A percentile compares a stretch with the other conserved stretches of the same genome.
Conservation (phyloP, 2,797 vertebrate species). For the Myotis planiceps region DNA sequence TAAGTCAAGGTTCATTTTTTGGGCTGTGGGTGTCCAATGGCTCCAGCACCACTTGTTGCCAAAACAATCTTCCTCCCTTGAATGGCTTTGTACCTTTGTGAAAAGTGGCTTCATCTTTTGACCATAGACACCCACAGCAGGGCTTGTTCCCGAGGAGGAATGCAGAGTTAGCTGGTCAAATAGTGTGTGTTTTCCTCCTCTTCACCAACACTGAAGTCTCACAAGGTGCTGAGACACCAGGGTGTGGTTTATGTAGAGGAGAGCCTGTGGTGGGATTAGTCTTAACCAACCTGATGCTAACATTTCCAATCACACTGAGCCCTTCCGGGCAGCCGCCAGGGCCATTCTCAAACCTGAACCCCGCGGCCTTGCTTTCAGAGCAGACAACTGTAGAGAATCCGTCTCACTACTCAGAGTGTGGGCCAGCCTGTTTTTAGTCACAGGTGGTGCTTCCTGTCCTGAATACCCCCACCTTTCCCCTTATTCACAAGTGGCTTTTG, state of each 20-base stretch:
- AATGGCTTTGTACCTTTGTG: neutral
- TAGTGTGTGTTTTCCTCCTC: neutral
- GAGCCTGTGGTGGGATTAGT: neutral
- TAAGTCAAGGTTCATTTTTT: neutral
- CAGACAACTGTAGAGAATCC: neutral
- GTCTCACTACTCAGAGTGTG: neutral
- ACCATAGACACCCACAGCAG: neutral
- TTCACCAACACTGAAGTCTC: neutral
- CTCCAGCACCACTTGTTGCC: neutral
- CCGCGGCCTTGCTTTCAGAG: neutral
- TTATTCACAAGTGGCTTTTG: neutral
- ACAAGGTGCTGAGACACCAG: neutral
- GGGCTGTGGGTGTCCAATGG: neutral
- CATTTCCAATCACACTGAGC: neutral
- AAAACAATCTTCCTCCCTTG: neutral
- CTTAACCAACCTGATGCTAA: neutral
- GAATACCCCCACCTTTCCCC: neutral
- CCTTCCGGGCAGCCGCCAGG: neutral
- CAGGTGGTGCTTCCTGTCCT: neutral
- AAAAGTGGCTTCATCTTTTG: neutral
- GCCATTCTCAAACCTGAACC: neutral
- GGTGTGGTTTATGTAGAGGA: neutral
- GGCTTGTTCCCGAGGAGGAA: neutral
- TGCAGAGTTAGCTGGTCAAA: too few relatives aligned
- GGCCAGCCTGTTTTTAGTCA: neutral